phyloP scores from a whole-genome alignment of 2,797 vertebrate genomes.

The Amblyopsis hoosieri region DNA sequence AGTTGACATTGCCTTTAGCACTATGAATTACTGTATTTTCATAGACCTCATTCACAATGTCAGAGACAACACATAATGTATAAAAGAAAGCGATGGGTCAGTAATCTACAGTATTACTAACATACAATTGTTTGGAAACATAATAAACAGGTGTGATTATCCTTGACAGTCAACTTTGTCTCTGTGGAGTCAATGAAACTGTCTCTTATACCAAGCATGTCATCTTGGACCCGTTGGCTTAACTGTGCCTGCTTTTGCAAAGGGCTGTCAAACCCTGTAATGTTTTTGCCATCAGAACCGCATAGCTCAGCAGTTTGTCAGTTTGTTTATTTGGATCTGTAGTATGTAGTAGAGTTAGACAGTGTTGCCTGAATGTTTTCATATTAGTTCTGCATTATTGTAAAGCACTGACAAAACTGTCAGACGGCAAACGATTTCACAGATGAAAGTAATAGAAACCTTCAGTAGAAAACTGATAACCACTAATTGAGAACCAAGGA shows the following conservation, averaged over 20 bases:
- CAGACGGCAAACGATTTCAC: slow-evolving; percentile 20
- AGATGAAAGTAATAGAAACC: neutral
- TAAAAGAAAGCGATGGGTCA: too few species aligned
- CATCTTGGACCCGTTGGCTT: slow-evolving; percentile 35
- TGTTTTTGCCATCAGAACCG: slow-evolving; percentile 24
- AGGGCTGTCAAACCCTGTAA: slow-evolving; percentile 8
- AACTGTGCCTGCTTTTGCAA: slow-evolving; percentile 3
- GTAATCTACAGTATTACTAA: too few species aligned
- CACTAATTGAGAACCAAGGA: too few species aligned
- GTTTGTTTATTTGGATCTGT: slow-evolving; percentile 13
- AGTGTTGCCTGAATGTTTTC: neutral
- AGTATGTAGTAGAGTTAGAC: neutral
- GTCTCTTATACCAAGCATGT: slow-evolving; percentile 41
- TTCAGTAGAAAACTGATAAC: too few species aligned
- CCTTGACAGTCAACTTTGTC: neutral
- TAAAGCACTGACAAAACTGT: neutral
- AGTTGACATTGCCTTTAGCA: too few species aligned
- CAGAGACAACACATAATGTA: too few species aligned
- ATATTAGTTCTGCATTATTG: neutral
- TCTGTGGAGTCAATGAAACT: slow-evolving; percentile 12
- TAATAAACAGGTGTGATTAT: slow-evolving; percentile 1
- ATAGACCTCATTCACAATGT: too few species aligned
- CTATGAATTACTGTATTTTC: too few species aligned
- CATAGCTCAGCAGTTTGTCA: neutral
- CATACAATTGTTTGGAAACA: too few species aligned